Evolutionary conservation across 2,113 vertebrate species (phyloP), one percentile per base, ranked within the genome.

Genomic region (Camarhynchus parvulus): DNA sequence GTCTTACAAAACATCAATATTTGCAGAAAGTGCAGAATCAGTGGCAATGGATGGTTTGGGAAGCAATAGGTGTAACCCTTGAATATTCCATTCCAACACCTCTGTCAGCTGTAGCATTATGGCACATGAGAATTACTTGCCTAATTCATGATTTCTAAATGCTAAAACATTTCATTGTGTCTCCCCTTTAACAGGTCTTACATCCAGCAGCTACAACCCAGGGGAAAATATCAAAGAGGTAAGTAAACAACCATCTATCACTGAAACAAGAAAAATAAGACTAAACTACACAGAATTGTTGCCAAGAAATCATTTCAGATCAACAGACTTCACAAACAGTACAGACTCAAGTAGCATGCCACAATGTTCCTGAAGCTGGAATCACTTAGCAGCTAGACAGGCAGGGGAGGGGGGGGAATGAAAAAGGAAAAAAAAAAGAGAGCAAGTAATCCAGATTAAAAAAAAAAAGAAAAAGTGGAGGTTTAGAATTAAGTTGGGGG

Each of bases 141-240:
- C 9, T 5, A 74, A 27, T 39, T 76, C 11, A n/a, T 4, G 2
- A 12, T 46, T 89, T 83, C 74, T 92, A 42, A 80, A 74, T 4
- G 5, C 21, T 41, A 52, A 87, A 89, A 39, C 39, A 52, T 64
- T 69, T 80, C 12, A 27, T 81, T 94, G 22, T 83, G 63, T 79
- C n/a, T 83, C 67, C 69, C 2, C 83, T 82, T 70, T 94, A 88
- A 46, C 83, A 98, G 98, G 93, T 90, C 76, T 93, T 5, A 59
- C 69, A 1, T 39, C 74, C 9, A 73, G 87, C 44, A 77, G 61
- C 87, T 93, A 96, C 72, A 95, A 81, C 20, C 37, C 90, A 30
- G 77, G 69, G 20, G 96, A 97, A 82, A 78, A 58, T 7, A 15
- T 14, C 49, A 94, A 96, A 90, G 97, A 97, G 96, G 98, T 98